Percentiles rank a stretch among this genome's conserved stretches.
These are phyloP conservation scores for Pantherophis guttatus DNA, from an alignment of 2,113 vertebrate genomes.

Conservation along the genomic window DNA sequence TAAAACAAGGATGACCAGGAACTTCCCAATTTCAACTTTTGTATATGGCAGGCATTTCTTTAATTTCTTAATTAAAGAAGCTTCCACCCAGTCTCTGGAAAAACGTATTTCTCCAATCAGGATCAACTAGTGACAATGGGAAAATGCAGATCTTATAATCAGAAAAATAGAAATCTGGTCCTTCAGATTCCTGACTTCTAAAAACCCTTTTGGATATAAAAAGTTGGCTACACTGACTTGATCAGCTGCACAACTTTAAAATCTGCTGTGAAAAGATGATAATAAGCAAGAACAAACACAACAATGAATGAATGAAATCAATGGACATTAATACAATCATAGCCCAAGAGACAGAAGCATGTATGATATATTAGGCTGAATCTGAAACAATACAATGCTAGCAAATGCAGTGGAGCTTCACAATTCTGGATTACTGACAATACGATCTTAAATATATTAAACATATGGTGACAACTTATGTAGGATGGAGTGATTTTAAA, in stretches of 20 bases:
- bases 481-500: neutral
- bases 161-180: neutral
- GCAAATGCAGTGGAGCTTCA: neutral
- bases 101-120: neutral
- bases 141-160: neutral
- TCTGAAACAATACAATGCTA: neutral
- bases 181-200: no score
- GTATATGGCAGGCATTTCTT: neutral
- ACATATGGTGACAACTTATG: neutral
- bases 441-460: neutral
- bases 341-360: neutral
- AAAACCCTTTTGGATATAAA: neutral
- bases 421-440: neutral
- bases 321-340: neutral
- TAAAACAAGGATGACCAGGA: neutral
- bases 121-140: no score
- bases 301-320: neutral
- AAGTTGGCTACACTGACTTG: neutral
- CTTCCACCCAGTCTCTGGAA: neutral
- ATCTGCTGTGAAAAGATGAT: neutral
- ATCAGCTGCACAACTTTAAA: neutral
- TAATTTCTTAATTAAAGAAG: neutral
- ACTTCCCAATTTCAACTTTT: neutral
- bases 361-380: neutral
- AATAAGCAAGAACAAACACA: neutral